phyloP scores from a whole-genome alignment of 2,113 vertebrate species.

The Mormyrus lacerda region DNA sequence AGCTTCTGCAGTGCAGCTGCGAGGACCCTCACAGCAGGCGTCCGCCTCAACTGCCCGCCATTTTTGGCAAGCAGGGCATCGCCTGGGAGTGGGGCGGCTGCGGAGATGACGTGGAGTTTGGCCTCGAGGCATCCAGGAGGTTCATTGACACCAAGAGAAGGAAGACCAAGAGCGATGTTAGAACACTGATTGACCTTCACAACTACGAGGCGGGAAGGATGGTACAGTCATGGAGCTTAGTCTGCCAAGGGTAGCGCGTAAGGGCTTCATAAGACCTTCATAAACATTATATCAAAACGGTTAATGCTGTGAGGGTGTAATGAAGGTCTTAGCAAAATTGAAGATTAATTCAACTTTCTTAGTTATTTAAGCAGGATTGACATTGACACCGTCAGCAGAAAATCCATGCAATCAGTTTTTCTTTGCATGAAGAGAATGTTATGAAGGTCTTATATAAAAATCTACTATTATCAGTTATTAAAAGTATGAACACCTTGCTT shows the following conservation, averaged over 20 bases:
- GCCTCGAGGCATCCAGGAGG: conserved; percentile 90
- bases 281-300: background rate
- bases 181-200: conserved; percentile 85
- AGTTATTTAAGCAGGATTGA: background rate
- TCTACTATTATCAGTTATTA: background rate
- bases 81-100: conserved; percentile 96
- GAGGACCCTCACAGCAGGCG: conserved; percentile 77
- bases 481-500: background rate
- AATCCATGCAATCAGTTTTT: background rate
- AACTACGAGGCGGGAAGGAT: conserved; percentile 91
- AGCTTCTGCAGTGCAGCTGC: conserved; percentile 89
- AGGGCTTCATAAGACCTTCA: background rate
- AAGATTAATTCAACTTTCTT: background rate
- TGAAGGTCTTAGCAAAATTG: background rate
- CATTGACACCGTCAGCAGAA: background rate
- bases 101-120: conserved; percentile 91
- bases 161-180: conserved; percentile 87
- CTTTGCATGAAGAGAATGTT: background rate
- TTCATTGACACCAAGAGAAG: conserved; percentile 92
- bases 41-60: conserved; percentile 63
- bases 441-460: background rate
- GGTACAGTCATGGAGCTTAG: conserved; percentile 57
- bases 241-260: background rate
- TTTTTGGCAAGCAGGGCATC: conserved; percentile 38
- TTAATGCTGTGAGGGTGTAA: background rate